Evolutionary conservation across 2,113 vertebrate genomes (phyloP).

Genomic region (Naja naja): DNA sequence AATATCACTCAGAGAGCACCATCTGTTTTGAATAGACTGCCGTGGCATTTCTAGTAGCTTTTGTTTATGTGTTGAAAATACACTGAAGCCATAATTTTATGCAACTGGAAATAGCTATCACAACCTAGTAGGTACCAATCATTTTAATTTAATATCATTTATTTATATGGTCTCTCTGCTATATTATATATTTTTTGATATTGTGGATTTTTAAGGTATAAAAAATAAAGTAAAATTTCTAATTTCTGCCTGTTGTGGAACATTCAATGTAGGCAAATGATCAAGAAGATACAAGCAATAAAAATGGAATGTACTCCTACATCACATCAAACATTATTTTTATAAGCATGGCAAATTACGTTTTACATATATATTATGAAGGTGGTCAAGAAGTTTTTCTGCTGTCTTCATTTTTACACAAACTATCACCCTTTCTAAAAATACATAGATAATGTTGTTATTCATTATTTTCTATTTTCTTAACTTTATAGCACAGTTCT

Average conservation of each 20-base stretch:
- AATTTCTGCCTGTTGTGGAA: not conserved
- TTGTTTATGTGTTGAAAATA: not conserved
- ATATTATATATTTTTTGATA: not conserved
- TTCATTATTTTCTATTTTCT: not conserved
- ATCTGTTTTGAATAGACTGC: not conserved
- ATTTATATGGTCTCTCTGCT: not conserved
- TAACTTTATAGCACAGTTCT: not conserved
- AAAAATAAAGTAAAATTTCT: not conserved
- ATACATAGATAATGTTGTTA: not conserved
- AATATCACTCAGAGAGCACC: not conserved
- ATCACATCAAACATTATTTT: not conserved
- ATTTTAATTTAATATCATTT: not conserved
- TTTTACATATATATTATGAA: not conserved
- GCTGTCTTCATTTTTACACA: not conserved
- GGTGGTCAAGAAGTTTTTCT: not conserved
- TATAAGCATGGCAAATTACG: not conserved
- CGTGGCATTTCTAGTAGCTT: conserved; percentile 3
- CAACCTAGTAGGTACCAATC: not conserved
- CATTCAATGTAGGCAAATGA: not conserved
- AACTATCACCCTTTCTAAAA: not conserved
- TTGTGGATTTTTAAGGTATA: conserved; percentile 2
- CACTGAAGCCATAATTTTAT: not conserved
- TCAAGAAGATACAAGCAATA: not conserved
- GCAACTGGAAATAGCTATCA: not conserved
- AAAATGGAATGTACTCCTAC: not conserved